Conservation (phyloP, 1,140 invertebrate genomes). For the Odontomachus brunneus region DNA sequence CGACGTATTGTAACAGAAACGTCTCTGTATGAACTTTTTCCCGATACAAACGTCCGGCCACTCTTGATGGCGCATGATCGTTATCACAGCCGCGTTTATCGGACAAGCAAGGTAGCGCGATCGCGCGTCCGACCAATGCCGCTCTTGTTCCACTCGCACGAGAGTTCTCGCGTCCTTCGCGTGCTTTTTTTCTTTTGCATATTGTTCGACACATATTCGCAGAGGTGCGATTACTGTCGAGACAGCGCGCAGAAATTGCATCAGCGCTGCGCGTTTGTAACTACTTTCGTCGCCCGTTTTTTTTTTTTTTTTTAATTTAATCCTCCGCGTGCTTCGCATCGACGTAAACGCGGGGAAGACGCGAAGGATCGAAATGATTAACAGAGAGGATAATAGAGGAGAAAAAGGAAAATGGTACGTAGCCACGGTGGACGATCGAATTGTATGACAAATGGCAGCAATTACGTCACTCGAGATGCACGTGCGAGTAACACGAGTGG, state of each 20-base stretch:
- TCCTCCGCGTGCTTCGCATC: no score
- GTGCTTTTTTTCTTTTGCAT: background rate
- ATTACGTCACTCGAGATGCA: slow-evolving; percentile 45
- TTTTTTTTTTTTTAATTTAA: no score
- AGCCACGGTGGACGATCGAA: slow-evolving; percentile 18
- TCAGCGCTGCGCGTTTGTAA: no score
- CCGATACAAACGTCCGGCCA: slow-evolving; percentile 23
- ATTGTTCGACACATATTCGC: no score
- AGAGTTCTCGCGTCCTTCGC: background rate
- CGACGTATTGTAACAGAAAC: background rate
- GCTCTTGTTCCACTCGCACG: slow-evolving; percentile 17
- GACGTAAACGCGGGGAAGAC: background rate
- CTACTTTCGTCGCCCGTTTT: no score
- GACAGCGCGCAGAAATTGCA: no score
- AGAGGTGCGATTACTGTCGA: no score
- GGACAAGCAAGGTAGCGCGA: slow-evolving; percentile 11
- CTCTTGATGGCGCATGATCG: background rate
- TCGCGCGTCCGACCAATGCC: slow-evolving; percentile 21
- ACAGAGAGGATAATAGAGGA: no score
- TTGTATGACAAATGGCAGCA: slow-evolving; percentile 32
- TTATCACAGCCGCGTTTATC: slow-evolving; percentile 45
- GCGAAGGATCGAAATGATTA: no score
- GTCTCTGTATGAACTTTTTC: background rate
- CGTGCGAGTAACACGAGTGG: slow-evolving; percentile 57
- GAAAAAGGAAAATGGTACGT: background rate